These are phyloP conservation scores for Electrona antarctica DNA, from an alignment of 2,113 vertebrate genomes.

Conservation along the genomic window DNA sequence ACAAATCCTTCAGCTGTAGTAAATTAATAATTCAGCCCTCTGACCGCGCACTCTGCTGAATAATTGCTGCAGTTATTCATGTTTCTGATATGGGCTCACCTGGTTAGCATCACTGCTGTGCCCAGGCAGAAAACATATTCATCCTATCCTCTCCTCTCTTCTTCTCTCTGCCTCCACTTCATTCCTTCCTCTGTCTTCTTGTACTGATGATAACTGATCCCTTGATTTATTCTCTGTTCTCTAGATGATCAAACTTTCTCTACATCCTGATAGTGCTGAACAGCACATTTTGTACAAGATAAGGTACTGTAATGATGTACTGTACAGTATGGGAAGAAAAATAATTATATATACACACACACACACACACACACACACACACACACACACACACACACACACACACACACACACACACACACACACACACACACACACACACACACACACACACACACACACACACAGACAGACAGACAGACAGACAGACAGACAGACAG, in stretches of 20 bases:
- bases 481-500: too few species aligned
- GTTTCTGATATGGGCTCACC: conserved; percentile 53
- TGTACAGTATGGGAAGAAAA: too few species aligned
- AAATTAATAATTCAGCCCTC: conserved; percentile 51
- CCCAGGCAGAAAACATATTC: conserved; percentile 5
- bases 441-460: too few species aligned
- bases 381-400: too few species aligned
- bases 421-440: too few species aligned
- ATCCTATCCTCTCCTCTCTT: background rate
- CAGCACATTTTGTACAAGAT: background rate
- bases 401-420: too few species aligned
- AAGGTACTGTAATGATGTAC: too few species aligned
- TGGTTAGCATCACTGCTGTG: conserved; percentile 30
- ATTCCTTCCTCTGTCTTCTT: background rate
- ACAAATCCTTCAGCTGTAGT: conserved; percentile 46
- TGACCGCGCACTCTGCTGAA: conserved; percentile 38
- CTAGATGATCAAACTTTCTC: background rate
- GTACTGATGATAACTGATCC: background rate
- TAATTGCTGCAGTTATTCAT: conserved; percentile 58
- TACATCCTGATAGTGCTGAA: background rate
- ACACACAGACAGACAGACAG: too few species aligned
- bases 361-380: too few species aligned
- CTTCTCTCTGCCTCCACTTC: background rate
- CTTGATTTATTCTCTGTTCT: background rate
- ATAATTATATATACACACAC: too few species aligned